Conservation (phyloP, 2,888 invertebrate genomes). For the Dugesia japonica region DNA sequence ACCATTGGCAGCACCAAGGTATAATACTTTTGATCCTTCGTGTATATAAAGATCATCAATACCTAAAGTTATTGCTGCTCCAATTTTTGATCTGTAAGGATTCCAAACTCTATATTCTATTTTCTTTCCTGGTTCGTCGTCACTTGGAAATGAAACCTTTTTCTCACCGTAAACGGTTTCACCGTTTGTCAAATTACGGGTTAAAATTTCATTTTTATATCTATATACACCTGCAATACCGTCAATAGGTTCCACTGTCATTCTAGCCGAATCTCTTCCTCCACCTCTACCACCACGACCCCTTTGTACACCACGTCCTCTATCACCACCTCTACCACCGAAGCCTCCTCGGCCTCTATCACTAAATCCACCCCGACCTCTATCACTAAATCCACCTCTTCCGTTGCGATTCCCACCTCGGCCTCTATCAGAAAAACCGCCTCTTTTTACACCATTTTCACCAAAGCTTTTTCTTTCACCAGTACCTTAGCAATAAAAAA, state of each 20-base stretch:
- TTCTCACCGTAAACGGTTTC: conserved; percentile 98
- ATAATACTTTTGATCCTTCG: conserved; percentile 81
- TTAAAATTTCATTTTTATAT: background rate
- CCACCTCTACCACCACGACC: conserved; percentile 75
- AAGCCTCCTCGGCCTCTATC: conserved; percentile 37
- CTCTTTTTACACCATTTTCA: conserved; percentile 9
- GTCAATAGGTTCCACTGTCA: conserved; percentile 77
- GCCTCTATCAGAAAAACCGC: background rate
- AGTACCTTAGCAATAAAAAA: too few species aligned
- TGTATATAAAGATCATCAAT: conserved; percentile 88
- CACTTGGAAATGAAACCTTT: conserved; percentile 54
- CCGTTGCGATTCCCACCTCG: conserved; percentile 14
- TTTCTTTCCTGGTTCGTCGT: conserved; percentile 57
- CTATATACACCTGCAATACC: conserved; percentile 47
- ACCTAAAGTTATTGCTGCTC: conserved; percentile 90
- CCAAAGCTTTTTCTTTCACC: conserved; percentile 10
- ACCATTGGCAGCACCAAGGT: conserved; percentile 91
- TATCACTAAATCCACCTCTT: conserved; percentile 32
- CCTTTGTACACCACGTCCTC: conserved; percentile 73
- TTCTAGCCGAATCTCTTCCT: conserved; percentile 85
- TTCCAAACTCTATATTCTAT: conserved; percentile 97
- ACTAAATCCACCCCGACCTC: conserved; percentile 33
- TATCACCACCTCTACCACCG: conserved; percentile 54
- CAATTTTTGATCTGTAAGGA: conserved; percentile 92
- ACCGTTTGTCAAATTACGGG: conserved; percentile 58